Evolutionary conservation across 2,888 invertebrate species (phyloP).

Genomic region (Temnothorax unifasciatus): DNA sequence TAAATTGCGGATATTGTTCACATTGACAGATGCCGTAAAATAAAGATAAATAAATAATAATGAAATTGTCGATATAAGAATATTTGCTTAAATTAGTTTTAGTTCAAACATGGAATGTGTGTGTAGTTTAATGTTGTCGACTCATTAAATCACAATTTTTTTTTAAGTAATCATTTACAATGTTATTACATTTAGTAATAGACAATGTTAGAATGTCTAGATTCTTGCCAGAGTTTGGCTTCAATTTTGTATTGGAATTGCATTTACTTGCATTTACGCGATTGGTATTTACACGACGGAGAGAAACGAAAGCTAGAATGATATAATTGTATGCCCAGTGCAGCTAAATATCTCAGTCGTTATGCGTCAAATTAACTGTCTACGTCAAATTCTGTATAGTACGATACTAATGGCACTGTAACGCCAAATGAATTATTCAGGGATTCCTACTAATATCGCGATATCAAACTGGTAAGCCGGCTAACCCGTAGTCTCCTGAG

Average conservation of each 20-base stretch:
- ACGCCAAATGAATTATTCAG: constrained; percentile 83
- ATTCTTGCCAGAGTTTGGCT: constrained; percentile 6
- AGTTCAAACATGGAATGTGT: background rate
- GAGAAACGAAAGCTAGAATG: constrained; percentile 23
- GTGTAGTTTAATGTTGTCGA: background rate
- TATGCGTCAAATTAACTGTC: constrained; percentile 84
- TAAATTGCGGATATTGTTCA: background rate
- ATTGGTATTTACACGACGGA: background rate
- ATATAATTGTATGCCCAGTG: constrained; percentile 34
- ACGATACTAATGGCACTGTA: constrained; percentile 80
- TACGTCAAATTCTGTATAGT: constrained; percentile 82
- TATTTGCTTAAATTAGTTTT: constrained; percentile 30
- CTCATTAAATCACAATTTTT: background rate
- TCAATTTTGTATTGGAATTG: constrained; percentile 10
- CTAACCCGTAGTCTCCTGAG: constrained; percentile 62
- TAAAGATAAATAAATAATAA: background rate
- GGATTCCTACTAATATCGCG: constrained; percentile 71
- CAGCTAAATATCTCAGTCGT: constrained; percentile 77
- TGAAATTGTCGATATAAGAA: background rate
- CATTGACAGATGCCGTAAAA: background rate
- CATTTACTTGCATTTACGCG: constrained; percentile 14
- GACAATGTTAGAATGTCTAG: background rate
- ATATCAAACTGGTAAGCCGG: constrained; percentile 63
- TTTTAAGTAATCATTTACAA: background rate
- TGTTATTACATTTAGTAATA: background rate